Base-by-base conservation (phyloP, 2,113 vertebrate genomes). In the Aspidoscelis tigris region DNA sequence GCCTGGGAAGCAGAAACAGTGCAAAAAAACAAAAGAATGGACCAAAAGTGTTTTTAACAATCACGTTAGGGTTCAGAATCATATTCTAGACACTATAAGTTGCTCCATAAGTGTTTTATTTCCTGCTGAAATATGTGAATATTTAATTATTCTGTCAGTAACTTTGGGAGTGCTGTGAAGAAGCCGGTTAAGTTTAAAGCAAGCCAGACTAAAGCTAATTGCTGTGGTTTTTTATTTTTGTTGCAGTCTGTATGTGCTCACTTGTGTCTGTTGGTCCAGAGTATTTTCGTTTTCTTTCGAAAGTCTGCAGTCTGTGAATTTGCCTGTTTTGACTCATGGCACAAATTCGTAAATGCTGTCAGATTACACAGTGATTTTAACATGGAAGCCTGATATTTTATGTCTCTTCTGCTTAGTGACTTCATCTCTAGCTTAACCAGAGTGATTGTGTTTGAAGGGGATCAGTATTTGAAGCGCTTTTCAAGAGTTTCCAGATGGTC, bases 311-410 rank as follows among this genome's bases (percentile, higher is more conserved):
- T 68, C 24, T 77, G 80, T 83, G 84, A 84, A 53, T 0, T 0
- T 87, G 84, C 50, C 53, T 20, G 53, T n/a, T 47, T 1, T 1
- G 76, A 61, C 0, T 4, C 41, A 18, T 50, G 80, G 71, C 72
- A 20, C 6, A 79, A 33, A 41, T 47, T 84, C 24, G 50, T 21
- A 72, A 24, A 65, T 39, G 21, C 7, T 76, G 21, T 41, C 58
- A 76, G 26, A 58, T 53, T 79, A 39, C 70, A 50, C 75, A 2
- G 24, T 43, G 24, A 24, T 84, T 41, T 81, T 68, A 87, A 80
- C 65, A 18, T 82, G 66, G 76, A 50, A 88, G 33, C 82, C 74
- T 87, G 79, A 64, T 76, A 78, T 80, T 33, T 89, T 80, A 61
- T 83, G 26, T 24, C 24, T 84, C 73, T 86, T 85, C 86, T 72